Conservation (phyloP, 2,888 invertebrate species). For the Balanococcus diminutus region DNA sequence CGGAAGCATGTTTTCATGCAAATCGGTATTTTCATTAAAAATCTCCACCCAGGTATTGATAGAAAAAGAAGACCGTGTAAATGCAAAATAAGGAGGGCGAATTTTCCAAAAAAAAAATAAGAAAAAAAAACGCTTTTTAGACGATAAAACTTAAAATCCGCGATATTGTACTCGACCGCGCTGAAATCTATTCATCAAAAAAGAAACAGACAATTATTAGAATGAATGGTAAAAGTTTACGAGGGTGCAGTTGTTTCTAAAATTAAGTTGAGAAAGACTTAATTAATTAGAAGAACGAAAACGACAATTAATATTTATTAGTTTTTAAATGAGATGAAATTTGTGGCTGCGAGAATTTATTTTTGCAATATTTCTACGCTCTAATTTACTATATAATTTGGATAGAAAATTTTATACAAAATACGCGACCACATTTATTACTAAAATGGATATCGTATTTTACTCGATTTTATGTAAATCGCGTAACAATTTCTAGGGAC, state of each 20-base stretch:
- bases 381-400: constrained; percentile 10
- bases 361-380: constrained; percentile 27
- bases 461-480: constrained; percentile 30
- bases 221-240: constrained; percentile 27
- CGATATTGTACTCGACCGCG: too few species aligned
- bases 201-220: constrained; percentile 27
- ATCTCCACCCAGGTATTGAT: too few species aligned
- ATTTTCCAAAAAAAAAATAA: too few species aligned
- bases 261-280: constrained; percentile 21
- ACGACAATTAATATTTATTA: constrained; percentile 11
- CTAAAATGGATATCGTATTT: constrained; percentile 1
- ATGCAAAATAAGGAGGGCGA: too few species aligned
- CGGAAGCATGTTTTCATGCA: not conserved
- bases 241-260: not conserved
- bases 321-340: constrained; percentile 32
- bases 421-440: constrained; percentile 36
- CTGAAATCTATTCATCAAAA: not conserved
- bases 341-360: not conserved
- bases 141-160: too few species aligned
- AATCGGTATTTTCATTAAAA: not conserved
- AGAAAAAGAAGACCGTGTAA: too few species aligned
- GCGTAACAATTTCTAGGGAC: not conserved
- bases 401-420: constrained; percentile 28
- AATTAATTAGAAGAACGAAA: constrained; percentile 36
- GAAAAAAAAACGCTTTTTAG: too few species aligned